Conservation (phyloP, 2,888 invertebrate species). For the Melikaiella ostensackeni region DNA sequence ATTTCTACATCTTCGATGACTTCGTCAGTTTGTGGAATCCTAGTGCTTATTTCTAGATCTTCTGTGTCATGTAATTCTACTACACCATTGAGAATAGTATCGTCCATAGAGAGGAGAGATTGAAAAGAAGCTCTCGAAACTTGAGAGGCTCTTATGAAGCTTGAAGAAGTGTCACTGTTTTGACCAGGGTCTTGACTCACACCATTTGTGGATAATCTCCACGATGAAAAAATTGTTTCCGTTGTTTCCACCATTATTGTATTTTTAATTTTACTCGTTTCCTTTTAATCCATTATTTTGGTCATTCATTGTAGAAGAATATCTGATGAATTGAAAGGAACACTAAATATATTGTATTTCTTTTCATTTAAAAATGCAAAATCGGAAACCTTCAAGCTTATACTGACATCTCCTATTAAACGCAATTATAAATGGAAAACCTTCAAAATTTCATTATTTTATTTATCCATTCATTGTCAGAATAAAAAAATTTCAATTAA, state of each 20-base stretch:
- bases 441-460: no score
- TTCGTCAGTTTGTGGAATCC: background rate
- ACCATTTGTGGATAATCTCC: background rate
- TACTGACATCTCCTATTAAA: no score
- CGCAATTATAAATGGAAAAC: no score
- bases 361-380: no score
- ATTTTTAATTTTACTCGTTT: background rate
- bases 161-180: background rate
- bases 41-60: background rate
- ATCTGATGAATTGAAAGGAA: background rate
- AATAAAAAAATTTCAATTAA: no score
- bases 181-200: background rate
- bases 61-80: constrained; percentile 2
- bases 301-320: background rate
- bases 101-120: constrained; percentile 38
- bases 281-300: background rate
- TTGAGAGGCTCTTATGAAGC: background rate
- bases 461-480: no score
- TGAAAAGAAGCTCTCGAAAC: background rate
- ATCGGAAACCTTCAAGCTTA: no score
- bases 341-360: background rate
- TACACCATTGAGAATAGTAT: constrained; percentile 42
- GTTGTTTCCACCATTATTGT: background rate
- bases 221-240: background rate
- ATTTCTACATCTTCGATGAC: background rate